These are phyloP conservation scores for Didymodactylos carnosus DNA, from an alignment of 2,888 invertebrate genomes.

Conservation along the genomic window DNA sequence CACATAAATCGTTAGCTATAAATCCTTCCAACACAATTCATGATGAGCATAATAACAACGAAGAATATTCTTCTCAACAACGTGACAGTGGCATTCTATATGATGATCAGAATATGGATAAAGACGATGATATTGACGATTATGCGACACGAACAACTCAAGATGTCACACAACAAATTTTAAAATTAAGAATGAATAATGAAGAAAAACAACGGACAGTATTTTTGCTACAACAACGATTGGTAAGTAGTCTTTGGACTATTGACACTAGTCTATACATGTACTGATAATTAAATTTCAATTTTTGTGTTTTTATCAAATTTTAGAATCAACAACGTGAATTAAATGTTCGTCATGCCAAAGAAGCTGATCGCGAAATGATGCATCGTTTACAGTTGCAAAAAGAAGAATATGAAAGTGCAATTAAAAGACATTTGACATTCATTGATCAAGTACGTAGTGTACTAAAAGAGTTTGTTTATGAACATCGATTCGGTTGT, in stretches of 20 bases:
- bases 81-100: no score
- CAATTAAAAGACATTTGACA: constrained; percentile 32
- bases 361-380: constrained; percentile 33
- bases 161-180: neutral
- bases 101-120: no score
- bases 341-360: constrained; percentile 31
- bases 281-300: neutral
- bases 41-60: no score
- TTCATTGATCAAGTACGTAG: constrained; percentile 33
- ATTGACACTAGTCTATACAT: neutral
- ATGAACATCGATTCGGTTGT: neutral
- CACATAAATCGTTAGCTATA: neutral
- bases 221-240: neutral
- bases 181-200: neutral
- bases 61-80: no score
- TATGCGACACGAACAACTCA: neutral
- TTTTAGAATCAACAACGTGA: constrained; percentile 33
- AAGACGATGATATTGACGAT: neutral
- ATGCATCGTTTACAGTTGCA: constrained; percentile 29
- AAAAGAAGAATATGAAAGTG: constrained; percentile 33
- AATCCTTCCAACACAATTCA: no score
- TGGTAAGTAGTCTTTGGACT: no score
- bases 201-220: neutral
- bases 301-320: neutral
- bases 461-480: neutral